Evolutionary conservation across 2,113 vertebrate species (phyloP).

Genomic region (Syrrhaptes paradoxus): DNA sequence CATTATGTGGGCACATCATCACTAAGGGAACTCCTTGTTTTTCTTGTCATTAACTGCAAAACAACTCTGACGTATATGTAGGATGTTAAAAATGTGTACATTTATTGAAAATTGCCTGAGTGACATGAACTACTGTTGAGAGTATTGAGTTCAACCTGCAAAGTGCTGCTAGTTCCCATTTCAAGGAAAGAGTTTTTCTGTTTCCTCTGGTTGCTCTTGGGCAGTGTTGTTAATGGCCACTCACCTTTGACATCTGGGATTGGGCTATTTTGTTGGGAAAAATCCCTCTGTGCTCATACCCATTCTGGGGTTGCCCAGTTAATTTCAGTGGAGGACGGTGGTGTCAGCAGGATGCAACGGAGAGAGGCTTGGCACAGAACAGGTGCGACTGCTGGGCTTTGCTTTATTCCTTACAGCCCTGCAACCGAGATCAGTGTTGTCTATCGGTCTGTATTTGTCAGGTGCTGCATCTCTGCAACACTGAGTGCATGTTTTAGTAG

Average conservation of each 20-base stretch:
- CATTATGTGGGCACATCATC: conserved; percentile 1
- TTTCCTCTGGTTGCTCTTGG: background rate
- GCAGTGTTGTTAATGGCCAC: background rate
- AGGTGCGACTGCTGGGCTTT: background rate
- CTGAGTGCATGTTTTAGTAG: background rate
- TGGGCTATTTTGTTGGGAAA: background rate
- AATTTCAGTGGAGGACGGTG: background rate
- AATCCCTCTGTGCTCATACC: background rate
- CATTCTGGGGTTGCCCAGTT: background rate
- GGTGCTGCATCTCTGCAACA: background rate
- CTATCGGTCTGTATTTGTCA: background rate
- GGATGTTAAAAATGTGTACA: background rate
- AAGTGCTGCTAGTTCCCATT: background rate
- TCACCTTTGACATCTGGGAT: background rate
- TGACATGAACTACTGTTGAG: background rate
- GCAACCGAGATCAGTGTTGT: background rate
- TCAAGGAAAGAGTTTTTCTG: background rate
- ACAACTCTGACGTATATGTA: background rate
- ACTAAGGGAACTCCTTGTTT: conserved; percentile 52
- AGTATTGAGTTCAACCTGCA: background rate
- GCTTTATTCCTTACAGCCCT: background rate
- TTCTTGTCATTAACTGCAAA: conserved; percentile 36
- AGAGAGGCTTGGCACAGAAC: background rate
- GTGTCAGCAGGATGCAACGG: background rate
- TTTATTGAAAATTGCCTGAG: conserved; percentile 37